phyloP scores from a whole-genome alignment of 2,888 invertebrate species.

The Cremastobaeus sp. region DNA sequence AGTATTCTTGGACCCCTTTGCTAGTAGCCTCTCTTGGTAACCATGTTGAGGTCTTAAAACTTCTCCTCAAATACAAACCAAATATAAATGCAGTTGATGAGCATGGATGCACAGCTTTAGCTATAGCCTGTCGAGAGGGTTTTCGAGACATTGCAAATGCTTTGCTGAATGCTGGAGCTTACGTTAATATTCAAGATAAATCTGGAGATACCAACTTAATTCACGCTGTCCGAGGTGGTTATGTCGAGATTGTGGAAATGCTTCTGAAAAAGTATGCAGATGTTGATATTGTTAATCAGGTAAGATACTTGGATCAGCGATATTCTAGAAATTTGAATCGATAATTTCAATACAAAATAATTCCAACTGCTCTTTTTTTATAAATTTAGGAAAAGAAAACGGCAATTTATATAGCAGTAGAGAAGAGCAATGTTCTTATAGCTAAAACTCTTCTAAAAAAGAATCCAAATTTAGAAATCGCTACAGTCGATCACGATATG shows the following conservation, averaged over 20 bases:
- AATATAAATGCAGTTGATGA: slow-evolving; percentile 97
- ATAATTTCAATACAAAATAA: too few relatives aligned
- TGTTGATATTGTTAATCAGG: slow-evolving; percentile 94
- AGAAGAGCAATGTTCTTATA: slow-evolving; percentile 93
- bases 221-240: slow-evolving; percentile 96
- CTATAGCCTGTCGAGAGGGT: slow-evolving; percentile 96
- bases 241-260: slow-evolving; percentile 93
- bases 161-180: slow-evolving; percentile 93
- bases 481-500: slow-evolving; percentile 97
- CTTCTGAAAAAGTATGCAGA: slow-evolving; percentile 97
- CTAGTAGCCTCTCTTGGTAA: slow-evolving; percentile 86
- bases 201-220: slow-evolving; percentile 97
- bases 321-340: too few relatives aligned
- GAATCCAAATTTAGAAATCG: slow-evolving; percentile 96
- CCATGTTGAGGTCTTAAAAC: slow-evolving; percentile 85
- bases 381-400: slow-evolving; percentile 90
- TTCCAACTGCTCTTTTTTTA: too few relatives aligned
- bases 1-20: slow-evolving; percentile 97
- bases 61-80: slow-evolving; percentile 91
- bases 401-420: slow-evolving; percentile 96
- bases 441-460: slow-evolving; percentile 90
- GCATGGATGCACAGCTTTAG: slow-evolving; percentile 96
- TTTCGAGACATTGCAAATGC: slow-evolving; percentile 93
- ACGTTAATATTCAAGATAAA: slow-evolving; percentile 96
- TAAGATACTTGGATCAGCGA: too few relatives aligned